Evolutionary conservation across 2,888 invertebrate genomes (phyloP).

Genomic region (Caenorhabditis plicata): DNA sequence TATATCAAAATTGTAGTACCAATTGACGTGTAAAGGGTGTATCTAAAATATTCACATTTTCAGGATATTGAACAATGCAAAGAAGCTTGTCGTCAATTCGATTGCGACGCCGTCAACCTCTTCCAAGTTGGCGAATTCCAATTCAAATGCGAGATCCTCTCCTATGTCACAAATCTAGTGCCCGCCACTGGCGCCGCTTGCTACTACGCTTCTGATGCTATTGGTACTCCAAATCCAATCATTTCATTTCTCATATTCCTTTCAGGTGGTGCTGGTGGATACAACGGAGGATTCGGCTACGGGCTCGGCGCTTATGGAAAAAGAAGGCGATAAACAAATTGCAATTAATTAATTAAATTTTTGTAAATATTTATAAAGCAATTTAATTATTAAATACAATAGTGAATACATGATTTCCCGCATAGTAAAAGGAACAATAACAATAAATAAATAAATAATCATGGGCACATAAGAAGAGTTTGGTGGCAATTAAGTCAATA

Average conservation of each 20-base stretch:
- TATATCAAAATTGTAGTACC: background rate
- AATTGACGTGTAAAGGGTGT: background rate
- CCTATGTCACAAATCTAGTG: constrained; percentile 23
- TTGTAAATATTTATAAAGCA: background rate
- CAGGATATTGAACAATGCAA: constrained; percentile 64
- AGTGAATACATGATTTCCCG: background rate
- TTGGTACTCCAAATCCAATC: background rate
- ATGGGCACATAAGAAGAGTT: background rate
- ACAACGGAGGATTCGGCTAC: constrained; percentile 23
- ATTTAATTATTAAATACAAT: background rate
- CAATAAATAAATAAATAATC: background rate
- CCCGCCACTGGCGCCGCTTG: constrained; percentile 58
- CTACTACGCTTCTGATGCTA: constrained; percentile 44
- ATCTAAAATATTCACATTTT: background rate
- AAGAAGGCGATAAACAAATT: constrained; percentile 9
- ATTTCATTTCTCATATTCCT: background rate
- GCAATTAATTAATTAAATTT: background rate
- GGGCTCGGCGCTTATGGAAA: constrained; percentile 24
- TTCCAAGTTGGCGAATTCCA: constrained; percentile 59
- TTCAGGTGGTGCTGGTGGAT: constrained; percentile 3
- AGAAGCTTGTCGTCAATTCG: constrained; percentile 60
- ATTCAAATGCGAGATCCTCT: constrained; percentile 51
- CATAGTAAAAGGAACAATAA: background rate
- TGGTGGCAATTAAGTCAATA: too few species aligned
- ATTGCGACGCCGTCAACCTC: constrained; percentile 62